Base-by-base conservation (phyloP, 2,113 vertebrate genomes). In the Origma solitaria region DNA sequence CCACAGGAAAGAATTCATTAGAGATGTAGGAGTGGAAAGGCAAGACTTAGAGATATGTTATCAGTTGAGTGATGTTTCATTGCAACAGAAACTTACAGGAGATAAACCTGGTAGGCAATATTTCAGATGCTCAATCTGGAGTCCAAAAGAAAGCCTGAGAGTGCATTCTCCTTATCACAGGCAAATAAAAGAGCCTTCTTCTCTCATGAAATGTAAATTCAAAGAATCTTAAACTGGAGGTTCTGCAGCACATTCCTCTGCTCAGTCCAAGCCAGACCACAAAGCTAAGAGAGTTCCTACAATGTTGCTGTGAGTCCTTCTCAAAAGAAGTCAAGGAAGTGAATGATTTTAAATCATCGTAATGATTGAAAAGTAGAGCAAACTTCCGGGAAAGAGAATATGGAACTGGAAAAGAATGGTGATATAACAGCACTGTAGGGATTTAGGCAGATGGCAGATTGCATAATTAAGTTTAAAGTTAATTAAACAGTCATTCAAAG, bases 401-500 rank as follows among this genome's bases (percentile, higher is more conserved):
- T 1, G 27, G 60, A 96, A 94, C 51, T 33, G 13, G 62, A 66
- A 92, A 90, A 93, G 53, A 60, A 88, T 0, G 1, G 49, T n/a
- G 60, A 73, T 73, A 37, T 7, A 72, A 90, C 56, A 91, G 56
- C 51, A 93, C 64, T 90, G 40, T 53, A 88, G 72, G 80, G 88
- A 95, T 82, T 93, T 72, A 75, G 53, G 80, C 94, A 94, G 96
- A 89, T 95, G 82, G 94, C 45, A 86, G 71, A 93, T 37, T 62
- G 90, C 38, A 33, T 92, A 95, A 94, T 95, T 96, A 94, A 90
- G 53, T 70, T 93, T 90, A 75, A 96, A 95, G 85, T 96, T 95
- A 95, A 95, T 96, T 97, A 96, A 94, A 95, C 56, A 93, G 85
- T 56, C 80, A 86, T 88, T 96, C 82, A 81, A 92, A 92, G 80